Evolutionary conservation across 2,888 invertebrate genomes (phyloP).

Genomic region (Agonum fuliginosum): DNA sequence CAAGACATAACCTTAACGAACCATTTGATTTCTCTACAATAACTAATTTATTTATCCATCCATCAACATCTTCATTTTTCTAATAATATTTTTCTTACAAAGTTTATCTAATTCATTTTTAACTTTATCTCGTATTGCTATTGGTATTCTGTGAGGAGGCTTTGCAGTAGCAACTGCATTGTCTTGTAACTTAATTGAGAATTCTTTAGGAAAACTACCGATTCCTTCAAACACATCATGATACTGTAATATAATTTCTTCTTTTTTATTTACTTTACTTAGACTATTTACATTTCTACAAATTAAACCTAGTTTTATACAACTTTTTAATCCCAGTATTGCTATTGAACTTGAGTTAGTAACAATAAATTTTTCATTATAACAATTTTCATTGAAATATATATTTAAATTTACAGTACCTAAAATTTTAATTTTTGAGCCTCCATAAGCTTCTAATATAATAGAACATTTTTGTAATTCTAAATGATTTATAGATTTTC

Average conservation of each 20-base stretch:
- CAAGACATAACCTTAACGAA: constrained; percentile 36
- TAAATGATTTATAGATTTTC: neutral
- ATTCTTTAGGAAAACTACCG: constrained; percentile 37
- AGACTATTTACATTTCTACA: neutral
- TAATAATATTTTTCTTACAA: neutral
- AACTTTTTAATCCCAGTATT: neutral
- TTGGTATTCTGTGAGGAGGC: constrained; percentile 52
- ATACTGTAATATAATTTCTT: constrained; percentile 32
- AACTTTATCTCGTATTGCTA: constrained; percentile 45
- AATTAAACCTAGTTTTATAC: constrained; percentile 6
- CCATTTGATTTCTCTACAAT: constrained; percentile 53
- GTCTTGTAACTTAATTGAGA: constrained; percentile 47
- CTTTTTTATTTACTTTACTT: constrained; percentile 17
- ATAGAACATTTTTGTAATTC: neutral
- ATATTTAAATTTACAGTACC: neutral
- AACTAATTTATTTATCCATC: constrained; percentile 53
- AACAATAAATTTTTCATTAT: neutral
- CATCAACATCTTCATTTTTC: neutral
- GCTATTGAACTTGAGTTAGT: neutral
- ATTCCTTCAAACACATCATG: constrained; percentile 54
- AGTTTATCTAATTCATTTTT: neutral
- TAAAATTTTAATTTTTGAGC: neutral
- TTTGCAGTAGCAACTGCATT: constrained; percentile 24
- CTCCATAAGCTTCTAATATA: constrained; percentile 15
- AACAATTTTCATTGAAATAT: neutral